phyloP scores from a whole-genome alignment of 2,888 invertebrate genomes.

The Hirtodrosophila alboralis region DNA sequence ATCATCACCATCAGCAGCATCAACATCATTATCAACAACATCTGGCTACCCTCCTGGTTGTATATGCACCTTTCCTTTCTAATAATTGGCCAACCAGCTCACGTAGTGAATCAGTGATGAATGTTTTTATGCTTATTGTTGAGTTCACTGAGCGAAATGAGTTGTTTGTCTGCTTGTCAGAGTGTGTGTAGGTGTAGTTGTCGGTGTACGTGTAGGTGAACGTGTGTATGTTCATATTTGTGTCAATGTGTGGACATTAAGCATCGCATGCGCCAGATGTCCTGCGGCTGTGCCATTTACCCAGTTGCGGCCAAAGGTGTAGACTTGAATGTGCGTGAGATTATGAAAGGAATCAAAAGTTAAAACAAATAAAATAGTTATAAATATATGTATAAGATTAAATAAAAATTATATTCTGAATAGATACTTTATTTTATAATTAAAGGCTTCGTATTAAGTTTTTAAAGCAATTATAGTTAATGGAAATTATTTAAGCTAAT shows the following conservation, averaged over 20 bases:
- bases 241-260: conserved; percentile 43
- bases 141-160: conserved; percentile 80
- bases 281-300: conserved; percentile 10
- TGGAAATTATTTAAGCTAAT: too few relatives aligned
- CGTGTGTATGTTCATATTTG: conserved; percentile 37
- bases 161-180: conserved; percentile 67
- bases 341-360: conserved; percentile 5
- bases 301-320: conserved; percentile 3
- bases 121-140: conserved; percentile 80
- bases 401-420: too few relatives aligned
- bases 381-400: too few relatives aligned
- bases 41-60: conserved; percentile 2
- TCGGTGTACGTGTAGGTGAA: too few relatives aligned
- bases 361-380: not conserved
- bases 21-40: too few relatives aligned
- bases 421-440: too few relatives aligned
- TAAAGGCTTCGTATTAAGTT: too few relatives aligned
- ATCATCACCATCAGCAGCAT: conserved; percentile 22
- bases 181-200: not conserved
- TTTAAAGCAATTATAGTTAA: too few relatives aligned
- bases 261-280: conserved; percentile 26
- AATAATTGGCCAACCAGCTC: conserved; percentile 75
- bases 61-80: conserved; percentile 57
- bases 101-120: conserved; percentile 79
- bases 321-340: not conserved